A percentile compares a stretch with the other conserved stretches of the same genome.
Evolutionary conservation across 2,113 vertebrate species (phyloP).

Genomic region (Chrysemys picta): DNA sequence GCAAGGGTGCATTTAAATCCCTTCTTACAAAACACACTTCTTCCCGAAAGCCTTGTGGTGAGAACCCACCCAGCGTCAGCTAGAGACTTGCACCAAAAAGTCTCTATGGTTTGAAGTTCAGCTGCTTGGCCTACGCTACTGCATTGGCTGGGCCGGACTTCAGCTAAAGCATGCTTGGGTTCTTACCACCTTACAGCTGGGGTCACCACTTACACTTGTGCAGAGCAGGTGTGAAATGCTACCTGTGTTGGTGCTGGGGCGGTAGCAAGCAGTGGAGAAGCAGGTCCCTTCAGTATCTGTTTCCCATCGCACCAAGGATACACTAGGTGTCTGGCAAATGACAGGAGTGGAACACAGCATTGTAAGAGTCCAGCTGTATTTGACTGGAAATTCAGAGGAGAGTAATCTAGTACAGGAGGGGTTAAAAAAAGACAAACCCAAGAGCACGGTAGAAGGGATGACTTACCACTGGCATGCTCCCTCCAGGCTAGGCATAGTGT

Average conservation of each 20-base stretch:
- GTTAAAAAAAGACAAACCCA: background rate
- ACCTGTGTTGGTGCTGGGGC: too few relatives aligned
- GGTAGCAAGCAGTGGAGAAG: too few relatives aligned
- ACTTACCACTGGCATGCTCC: background rate
- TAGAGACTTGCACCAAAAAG: background rate
- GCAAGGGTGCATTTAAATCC: background rate
- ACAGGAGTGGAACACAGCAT: background rate
- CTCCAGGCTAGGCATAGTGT: background rate
- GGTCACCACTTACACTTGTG: background rate
- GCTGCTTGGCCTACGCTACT: background rate
- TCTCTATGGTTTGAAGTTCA: accelerated
- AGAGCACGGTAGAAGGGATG: background rate
- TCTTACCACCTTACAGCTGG: background rate
- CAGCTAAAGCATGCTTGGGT: conserved; percentile 1
- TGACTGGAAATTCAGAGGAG: background rate
- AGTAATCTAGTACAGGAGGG: background rate
- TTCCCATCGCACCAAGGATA: background rate
- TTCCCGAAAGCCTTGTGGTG: background rate
- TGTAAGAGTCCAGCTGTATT: background rate
- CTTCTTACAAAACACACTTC: background rate
- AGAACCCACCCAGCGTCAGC: background rate
- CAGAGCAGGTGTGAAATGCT: too few relatives aligned
- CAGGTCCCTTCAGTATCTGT: background rate
- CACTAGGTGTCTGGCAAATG: background rate
- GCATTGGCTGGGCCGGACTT: background rate